phyloP scores from a whole-genome alignment of 2,888 invertebrate genomes.

The Eupelmus urozonus region DNA sequence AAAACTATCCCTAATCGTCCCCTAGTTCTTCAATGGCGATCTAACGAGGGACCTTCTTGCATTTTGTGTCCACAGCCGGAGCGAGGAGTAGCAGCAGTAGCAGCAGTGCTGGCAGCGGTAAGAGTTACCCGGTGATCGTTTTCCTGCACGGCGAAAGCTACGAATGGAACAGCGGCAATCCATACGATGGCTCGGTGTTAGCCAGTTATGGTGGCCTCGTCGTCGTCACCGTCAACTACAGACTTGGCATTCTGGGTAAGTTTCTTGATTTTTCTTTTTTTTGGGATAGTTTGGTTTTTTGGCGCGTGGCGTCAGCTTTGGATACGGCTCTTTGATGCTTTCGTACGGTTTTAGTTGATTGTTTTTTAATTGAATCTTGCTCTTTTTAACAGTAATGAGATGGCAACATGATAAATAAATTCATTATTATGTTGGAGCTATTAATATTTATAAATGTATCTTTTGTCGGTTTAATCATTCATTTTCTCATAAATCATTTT shows the following conservation, averaged over 20 bases:
- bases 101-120: slow-evolving; percentile 75
- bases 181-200: slow-evolving; percentile 97
- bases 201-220: slow-evolving; percentile 95
- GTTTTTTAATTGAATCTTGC: too few relatives aligned
- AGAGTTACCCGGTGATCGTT: slow-evolving; percentile 92
- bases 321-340: too few relatives aligned
- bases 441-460: too few relatives aligned
- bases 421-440: too few relatives aligned
- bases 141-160: slow-evolving; percentile 97
- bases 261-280: slow-evolving; percentile 28
- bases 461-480: too few relatives aligned
- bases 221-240: slow-evolving; percentile 91
- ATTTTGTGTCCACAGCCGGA: slow-evolving; percentile 78
- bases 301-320: too few relatives aligned
- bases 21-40: neutral
- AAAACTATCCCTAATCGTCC: neutral
- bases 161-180: slow-evolving; percentile 98
- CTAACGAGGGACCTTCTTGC: neutral
- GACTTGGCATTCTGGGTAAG: slow-evolving; percentile 89
- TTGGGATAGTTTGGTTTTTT: neutral
- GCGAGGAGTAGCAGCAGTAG: slow-evolving; percentile 78
- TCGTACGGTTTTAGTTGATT: too few relatives aligned
- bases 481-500: too few relatives aligned
- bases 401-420: too few relatives aligned
- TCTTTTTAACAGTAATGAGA: too few relatives aligned